A percentile compares a stretch with the other conserved stretches of the same genome.
phyloP scores from a whole-genome alignment of 2,797 vertebrate genomes.

The Anableps anableps region DNA sequence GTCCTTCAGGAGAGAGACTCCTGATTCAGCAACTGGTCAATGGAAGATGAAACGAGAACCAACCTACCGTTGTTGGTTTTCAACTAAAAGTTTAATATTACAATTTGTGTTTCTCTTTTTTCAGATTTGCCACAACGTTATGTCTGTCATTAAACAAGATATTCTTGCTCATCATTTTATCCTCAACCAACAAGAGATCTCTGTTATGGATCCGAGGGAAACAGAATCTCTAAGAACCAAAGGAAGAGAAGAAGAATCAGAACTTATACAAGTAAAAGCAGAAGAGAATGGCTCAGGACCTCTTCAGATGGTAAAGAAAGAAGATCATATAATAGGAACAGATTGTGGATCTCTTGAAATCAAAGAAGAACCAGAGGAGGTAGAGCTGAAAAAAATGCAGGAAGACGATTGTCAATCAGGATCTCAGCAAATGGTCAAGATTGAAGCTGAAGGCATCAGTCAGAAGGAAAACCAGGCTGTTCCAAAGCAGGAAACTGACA shows the following conservation, averaged over 20 bases:
- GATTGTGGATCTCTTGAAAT: not conserved
- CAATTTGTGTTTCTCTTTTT: not conserved
- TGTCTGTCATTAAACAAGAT: not conserved
- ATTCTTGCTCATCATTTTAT: not conserved
- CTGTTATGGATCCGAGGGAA: not conserved
- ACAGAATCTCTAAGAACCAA: not conserved
- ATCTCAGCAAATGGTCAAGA: not conserved
- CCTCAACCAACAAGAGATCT: not conserved
- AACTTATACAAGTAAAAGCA: not conserved
- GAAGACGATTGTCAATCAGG: not conserved
- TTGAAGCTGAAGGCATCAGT: not conserved
- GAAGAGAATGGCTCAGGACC: not conserved
- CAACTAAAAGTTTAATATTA: not conserved
- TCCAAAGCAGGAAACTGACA: not conserved
- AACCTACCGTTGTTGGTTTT: not conserved
- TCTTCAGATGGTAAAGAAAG: not conserved
- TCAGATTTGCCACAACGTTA: not conserved
- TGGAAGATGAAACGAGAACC: not conserved
- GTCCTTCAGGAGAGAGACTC: too few relatives aligned
- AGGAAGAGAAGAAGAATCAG: not conserved
- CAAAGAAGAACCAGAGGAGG: not conserved
- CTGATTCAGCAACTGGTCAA: not conserved
- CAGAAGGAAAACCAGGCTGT: not conserved
- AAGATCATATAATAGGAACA: not conserved
- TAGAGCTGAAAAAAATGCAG: not conserved